A percentile compares a stretch with the other conserved stretches of the same genome.
Evolutionary conservation across 2,113 vertebrate genomes (phyloP).

Genomic region (Otis tarda): DNA sequence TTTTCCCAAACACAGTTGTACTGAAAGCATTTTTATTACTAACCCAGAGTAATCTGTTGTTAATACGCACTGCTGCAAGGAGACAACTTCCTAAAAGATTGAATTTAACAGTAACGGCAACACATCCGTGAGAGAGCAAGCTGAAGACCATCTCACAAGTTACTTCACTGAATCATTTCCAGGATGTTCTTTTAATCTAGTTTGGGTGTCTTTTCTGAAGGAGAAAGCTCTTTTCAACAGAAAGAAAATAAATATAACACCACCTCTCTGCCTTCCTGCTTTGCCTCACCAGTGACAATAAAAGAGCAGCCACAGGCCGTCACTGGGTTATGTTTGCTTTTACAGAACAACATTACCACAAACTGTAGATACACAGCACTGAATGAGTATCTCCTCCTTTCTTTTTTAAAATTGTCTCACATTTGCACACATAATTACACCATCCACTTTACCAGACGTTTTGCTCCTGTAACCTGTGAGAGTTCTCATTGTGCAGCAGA

Average conservation of each 20-base stretch:
- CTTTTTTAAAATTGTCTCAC: not conserved
- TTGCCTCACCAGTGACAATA: not conserved
- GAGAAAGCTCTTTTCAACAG: not conserved
- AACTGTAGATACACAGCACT: not conserved
- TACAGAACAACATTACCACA: rapidly evolving
- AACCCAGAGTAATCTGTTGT: not conserved
- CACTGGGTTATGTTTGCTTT: not conserved
- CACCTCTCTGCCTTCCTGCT: not conserved
- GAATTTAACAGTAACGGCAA: not conserved
- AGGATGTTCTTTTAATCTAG: not conserved
- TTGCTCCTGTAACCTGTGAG: not conserved
- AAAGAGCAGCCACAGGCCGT: not conserved
- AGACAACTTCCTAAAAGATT: not conserved
- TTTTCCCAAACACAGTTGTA: not conserved
- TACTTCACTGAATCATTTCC: not conserved
- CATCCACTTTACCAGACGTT: not conserved
- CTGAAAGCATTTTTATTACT: not conserved
- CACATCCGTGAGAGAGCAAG: not conserved
- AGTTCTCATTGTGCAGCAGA: not conserved
- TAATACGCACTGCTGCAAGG: not conserved
- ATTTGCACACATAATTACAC: not conserved
- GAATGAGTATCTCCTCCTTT: not conserved
- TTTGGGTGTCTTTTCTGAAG: not conserved
- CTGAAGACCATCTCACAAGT: not conserved
- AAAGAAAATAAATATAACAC: not conserved